These are phyloP conservation scores for Liposcelis brunnea DNA, from an alignment of 2,888 invertebrate genomes.

Conservation along the genomic window DNA sequence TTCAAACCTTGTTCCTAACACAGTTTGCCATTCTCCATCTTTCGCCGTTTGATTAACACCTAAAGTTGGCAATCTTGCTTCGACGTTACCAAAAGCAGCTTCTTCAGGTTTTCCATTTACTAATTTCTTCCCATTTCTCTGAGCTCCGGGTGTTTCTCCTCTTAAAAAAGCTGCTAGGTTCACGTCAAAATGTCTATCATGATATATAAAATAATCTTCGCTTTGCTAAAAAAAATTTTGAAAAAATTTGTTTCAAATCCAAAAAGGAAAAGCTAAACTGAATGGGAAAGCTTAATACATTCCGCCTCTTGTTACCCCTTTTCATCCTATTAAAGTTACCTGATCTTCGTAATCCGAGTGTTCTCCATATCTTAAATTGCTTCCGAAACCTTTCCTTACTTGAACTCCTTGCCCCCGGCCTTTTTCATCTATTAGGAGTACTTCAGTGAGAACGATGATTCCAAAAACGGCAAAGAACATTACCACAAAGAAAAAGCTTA, in stretches of 20 bases:
- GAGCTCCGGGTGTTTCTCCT: neutral
- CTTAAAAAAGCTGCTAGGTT: slow-evolving; percentile 2
- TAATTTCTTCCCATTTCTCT: neutral
- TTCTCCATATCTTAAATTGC: slow-evolving; percentile 28
- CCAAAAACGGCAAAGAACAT: slow-evolving; percentile 83
- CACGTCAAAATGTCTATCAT: slow-evolving; percentile 3
- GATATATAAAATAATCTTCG: slow-evolving; percentile 1
- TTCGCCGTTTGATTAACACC: slow-evolving; percentile 47
- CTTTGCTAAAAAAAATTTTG: neutral
- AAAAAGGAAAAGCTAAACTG: no score
- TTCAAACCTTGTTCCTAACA: slow-evolving; percentile 47
- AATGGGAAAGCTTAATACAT: no score
- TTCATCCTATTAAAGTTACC: no score
- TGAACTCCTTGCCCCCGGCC: slow-evolving; percentile 34
- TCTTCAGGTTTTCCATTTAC: neutral
- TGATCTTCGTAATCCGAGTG: slow-evolving; percentile 44
- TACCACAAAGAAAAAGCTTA: slow-evolving; percentile 78
- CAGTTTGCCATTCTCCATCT: slow-evolving; percentile 64
- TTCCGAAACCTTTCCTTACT: slow-evolving; percentile 35
- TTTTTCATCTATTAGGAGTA: slow-evolving; percentile 33
- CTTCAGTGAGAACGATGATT: slow-evolving; percentile 68
- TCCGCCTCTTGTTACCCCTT: no score
- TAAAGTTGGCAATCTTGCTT: slow-evolving; percentile 32
- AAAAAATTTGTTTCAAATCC: no score
- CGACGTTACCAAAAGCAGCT: neutral